Evolutionary conservation across 2,888 invertebrate species (phyloP), one percentile per base, ranked within the genome.

Genomic region (Protonemura montana): DNA sequence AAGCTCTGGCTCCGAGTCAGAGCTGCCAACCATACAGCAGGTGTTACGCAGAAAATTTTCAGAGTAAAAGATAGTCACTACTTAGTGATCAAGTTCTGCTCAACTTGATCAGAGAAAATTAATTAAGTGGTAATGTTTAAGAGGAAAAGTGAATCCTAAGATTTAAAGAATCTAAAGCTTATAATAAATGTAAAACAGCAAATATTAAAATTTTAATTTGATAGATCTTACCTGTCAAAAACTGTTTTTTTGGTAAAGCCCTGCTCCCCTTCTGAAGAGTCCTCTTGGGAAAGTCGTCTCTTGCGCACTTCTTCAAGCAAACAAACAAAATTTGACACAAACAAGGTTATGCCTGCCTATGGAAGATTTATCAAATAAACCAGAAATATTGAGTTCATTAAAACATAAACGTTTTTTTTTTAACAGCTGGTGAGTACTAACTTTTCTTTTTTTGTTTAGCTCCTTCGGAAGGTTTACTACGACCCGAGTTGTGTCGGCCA

Each of bases 1-100:
- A 78, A 95, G 90, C 91, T 95, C 95, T 21, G 93, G 92, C 89
- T 95, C 95, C 0, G 95, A 95, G 89, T 94, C 94, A 89, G 95
- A 95, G 90, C 88, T 88, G 86, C 13, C 82, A 85, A 80, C n/a
- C 16, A 82, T 16, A 81, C 30, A 25, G 86, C 41, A 80, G 80
- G 5, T 35, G 35, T 35, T 10, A 35, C 35, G 76, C 10, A 7
- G 21, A 1, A 35, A 76, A 21, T 28, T n/a, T 0, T 13, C 25
- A 0, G 26, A 80, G n/a, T n/a, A n/a, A n/a, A n/a, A n/a, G n/a
- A n/a, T n/a, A n/a, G n/a, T n/a, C n/a, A n/a, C n/a, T n/a, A n/a
- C n/a, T n/a, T n/a, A n/a, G n/a, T n/a, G n/a, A n/a, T n/a, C n/a
- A n/a, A n/a, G n/a, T n/a, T n/a, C n/a, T n/a, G n/a, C n/a, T n/a